Percentiles rank a stretch among this genome's conserved stretches.
Conservation (phyloP, 2,797 vertebrate species). For the Siniperca undulata region DNA sequence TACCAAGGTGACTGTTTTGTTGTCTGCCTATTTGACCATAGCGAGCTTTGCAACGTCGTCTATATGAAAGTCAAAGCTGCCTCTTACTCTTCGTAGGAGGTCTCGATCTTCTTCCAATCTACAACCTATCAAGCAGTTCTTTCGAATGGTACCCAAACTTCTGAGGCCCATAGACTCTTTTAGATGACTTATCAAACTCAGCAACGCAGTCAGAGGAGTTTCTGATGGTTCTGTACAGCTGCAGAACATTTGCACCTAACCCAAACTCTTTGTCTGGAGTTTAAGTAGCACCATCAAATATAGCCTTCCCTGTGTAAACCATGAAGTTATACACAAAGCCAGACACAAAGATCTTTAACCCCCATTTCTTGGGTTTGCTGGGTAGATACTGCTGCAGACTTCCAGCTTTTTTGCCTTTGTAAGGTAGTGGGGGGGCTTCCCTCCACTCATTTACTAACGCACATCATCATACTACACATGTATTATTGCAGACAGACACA, state of each 20-base stretch:
- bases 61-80: not conserved
- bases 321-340: slow-evolving; percentile 15
- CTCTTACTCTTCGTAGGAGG: not conserved
- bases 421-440: not conserved
- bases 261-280: not conserved
- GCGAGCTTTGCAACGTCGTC: not conserved
- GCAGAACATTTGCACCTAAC: not conserved
- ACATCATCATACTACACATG: no score
- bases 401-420: slow-evolving; percentile 1
- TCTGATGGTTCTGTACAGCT: slow-evolving; percentile 9
- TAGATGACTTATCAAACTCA: not conserved
- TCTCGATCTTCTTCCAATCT: not conserved
- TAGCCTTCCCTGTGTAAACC: slow-evolving; percentile 7
- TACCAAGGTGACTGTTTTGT: not conserved
- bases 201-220: not conserved
- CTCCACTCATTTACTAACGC: not conserved
- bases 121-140: slow-evolving; percentile 1
- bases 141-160: not conserved
- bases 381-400: not conserved
- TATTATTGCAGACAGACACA: no score
- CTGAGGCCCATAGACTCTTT: not conserved
- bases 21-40: not conserved
- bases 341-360: not conserved
- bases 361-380: slow-evolving; percentile 4
- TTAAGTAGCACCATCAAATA: not conserved